Base-by-base conservation (phyloP, 2,888 invertebrate genomes). In the Nematopogon swammerdamellus region DNA sequence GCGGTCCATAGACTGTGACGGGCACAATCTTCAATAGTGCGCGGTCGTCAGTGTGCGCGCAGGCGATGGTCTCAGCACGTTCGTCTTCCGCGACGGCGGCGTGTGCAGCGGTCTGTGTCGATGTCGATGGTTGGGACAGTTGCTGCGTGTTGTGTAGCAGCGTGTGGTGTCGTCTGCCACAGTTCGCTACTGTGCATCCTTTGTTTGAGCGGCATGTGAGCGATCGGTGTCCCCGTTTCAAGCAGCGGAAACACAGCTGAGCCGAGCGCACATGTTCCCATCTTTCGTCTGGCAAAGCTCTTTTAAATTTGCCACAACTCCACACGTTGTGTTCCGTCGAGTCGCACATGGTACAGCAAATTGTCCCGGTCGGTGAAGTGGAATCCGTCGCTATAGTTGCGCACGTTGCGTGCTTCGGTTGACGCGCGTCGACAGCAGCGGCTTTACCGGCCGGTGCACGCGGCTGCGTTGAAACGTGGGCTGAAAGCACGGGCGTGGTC, bases 241-340 rank as follows among this genome's bases (percentile, higher is more conserved):
- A 16, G 25, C 54, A 54, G 19, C 36, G 30, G 20, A 54, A 52
- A 29, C 50, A 49, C 11, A 52, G 49, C 17, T 10, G 10, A 10
- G 18, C 19, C 25, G 8, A 3, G 8, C 18, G 10, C 8, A 16
- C 11, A 8, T 19, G 11, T 6, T 19, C 20, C 46, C 46, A 46
- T 19, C n/a, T 19, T 6, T 19, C 46, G 8, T 19, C 20, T 2
- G 19, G 3, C n/a, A 20, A 10, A 4, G 20, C 19, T 2, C 10
- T 14, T 16, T 19, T 46, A 10, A 46, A 20, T 19, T 16, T 10
- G 4, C 10, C 10, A 19, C 46, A 46, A 3, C 4, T 18, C 6
- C 6, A 8, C 6, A n/a, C 4, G 10, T 19, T 5, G 16, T 46
- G 46, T 16, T 46, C 46, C 14, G 10, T 46, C 8, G 36, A 36